Percentiles rank a stretch among this genome's conserved stretches.
phyloP scores from a whole-genome alignment of 2,888 invertebrate genomes.

The Caenorhabditis doughertyi region DNA sequence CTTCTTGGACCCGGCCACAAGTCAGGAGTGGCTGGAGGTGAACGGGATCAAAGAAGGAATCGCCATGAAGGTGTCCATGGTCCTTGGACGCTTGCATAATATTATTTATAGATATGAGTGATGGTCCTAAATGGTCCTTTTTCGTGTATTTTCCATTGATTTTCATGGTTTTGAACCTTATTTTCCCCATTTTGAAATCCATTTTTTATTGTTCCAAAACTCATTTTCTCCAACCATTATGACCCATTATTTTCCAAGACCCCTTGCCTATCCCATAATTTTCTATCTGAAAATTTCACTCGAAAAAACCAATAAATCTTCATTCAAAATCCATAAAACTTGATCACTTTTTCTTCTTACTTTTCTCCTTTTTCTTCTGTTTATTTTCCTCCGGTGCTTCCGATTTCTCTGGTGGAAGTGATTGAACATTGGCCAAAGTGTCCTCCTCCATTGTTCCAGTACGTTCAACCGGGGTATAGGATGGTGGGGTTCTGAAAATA shows the following conservation, averaged over 20 bases:
- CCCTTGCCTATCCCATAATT: no score
- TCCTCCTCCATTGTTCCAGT: slow-evolving; percentile 7
- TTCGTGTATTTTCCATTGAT: no score
- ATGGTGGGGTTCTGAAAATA: slow-evolving; percentile 7
- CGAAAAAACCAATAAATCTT: no score
- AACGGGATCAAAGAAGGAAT: not conserved
- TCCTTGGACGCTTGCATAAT: slow-evolving; percentile 9
- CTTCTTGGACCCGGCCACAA: not conserved
- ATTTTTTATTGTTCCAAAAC: no score
- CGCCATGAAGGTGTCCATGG: not conserved
- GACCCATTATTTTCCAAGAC: no score
- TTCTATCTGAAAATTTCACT: no score
- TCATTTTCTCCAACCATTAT: no score
- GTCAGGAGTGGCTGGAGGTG: not conserved
- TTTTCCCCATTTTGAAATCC: no score
- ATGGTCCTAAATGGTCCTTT: no score
- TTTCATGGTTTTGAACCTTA: no score
- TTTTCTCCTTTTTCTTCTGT: not conserved
- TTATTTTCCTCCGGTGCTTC: not conserved
- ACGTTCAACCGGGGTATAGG: slow-evolving; percentile 3
- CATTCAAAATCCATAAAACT: not conserved
- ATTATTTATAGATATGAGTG: not conserved
- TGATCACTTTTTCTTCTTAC: slow-evolving; percentile 1
- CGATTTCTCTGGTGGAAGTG: slow-evolving; percentile 3
- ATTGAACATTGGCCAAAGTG: slow-evolving; percentile 9